Evolutionary conservation across 2,888 invertebrate genomes (phyloP).

Genomic region (Byasa hedistus): DNA sequence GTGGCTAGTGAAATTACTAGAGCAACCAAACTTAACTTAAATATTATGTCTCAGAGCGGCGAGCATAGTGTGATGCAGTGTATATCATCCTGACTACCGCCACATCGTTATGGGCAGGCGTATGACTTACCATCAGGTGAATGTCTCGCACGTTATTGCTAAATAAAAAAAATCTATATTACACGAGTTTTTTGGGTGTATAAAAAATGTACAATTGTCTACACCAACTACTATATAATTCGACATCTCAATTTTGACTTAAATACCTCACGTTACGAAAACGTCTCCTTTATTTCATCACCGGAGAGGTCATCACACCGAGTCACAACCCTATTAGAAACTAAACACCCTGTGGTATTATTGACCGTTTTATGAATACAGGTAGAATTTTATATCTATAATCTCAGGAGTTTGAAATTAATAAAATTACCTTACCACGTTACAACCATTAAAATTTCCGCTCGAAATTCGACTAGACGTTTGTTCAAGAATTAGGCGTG

Average conservation of each 20-base stretch:
- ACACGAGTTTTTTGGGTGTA: slow-evolving; percentile 9
- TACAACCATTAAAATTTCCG: slow-evolving; percentile 14
- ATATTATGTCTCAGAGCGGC: too few species aligned
- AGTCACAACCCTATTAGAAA: slow-evolving; percentile 31
- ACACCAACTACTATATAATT: slow-evolving; percentile 23
- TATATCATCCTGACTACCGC: too few species aligned
- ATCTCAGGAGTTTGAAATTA: slow-evolving; percentile 15
- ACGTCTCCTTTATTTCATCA: slow-evolving; percentile 52
- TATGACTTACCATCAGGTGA: too few species aligned
- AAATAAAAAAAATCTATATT: neutral
- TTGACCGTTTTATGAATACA: slow-evolving; percentile 19
- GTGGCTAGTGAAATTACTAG: too few species aligned
- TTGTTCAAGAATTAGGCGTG: slow-evolving; percentile 36
- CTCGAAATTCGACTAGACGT: slow-evolving; percentile 32
- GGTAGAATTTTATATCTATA: slow-evolving; percentile 3
- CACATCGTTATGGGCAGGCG: too few species aligned
- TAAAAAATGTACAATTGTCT: slow-evolving; percentile 22
- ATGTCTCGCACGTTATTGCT: too few species aligned
- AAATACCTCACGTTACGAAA: slow-evolving; percentile 41
- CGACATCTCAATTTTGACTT: slow-evolving; percentile 1
- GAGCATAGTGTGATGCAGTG: too few species aligned
- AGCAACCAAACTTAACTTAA: too few species aligned
- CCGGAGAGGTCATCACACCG: slow-evolving; percentile 52
- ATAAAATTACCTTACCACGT: slow-evolving; percentile 18
- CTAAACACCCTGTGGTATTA: slow-evolving; percentile 8